Evolutionary conservation across 2,888 invertebrate genomes (phyloP).

Genomic region (Penaeus monodon): DNA sequence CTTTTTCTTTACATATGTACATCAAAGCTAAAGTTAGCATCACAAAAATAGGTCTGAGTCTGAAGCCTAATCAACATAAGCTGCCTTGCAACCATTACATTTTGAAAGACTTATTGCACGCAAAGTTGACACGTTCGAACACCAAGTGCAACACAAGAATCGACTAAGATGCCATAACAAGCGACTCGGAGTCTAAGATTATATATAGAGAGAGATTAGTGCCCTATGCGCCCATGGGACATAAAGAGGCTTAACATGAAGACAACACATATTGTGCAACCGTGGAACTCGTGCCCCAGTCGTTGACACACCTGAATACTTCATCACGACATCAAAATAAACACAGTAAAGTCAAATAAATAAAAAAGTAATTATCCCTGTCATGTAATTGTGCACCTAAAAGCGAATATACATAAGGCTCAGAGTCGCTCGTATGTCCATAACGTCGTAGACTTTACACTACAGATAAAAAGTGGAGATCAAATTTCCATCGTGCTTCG

Average conservation of each 20-base stretch:
- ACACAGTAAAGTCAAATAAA: too few relatives aligned
- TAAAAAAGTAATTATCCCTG: too few relatives aligned
- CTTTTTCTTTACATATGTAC: slow-evolving; percentile 44
- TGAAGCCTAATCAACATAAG: slow-evolving; percentile 58
- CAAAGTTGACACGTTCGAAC: slow-evolving; percentile 51
- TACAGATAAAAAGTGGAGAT: slow-evolving; percentile 45
- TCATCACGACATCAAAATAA: too few relatives aligned
- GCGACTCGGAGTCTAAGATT: slow-evolving; percentile 17
- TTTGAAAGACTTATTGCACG: slow-evolving; percentile 62
- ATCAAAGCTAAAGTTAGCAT: slow-evolving; percentile 60
- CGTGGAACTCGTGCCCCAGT: too few relatives aligned
- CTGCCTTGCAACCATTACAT: slow-evolving; percentile 57
- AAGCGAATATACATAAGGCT: slow-evolving; percentile 15
- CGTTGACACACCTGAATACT: too few relatives aligned
- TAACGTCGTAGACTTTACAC: slow-evolving; percentile 32
- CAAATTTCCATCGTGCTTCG: slow-evolving; percentile 24
- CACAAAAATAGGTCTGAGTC: slow-evolving; percentile 61
- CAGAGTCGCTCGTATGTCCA: slow-evolving; percentile 28
- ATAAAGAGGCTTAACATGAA: slow-evolving; percentile 8
- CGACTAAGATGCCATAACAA: slow-evolving; percentile 24
- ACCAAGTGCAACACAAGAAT: slow-evolving; percentile 52
- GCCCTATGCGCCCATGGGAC: slow-evolving; percentile 5
- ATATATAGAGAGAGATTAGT: too few relatives aligned
- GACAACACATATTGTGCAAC: not conserved
- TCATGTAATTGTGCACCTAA: too few relatives aligned